Evolutionary conservation across 2,113 vertebrate species (phyloP).

Genomic region (Neogale vison): DNA sequence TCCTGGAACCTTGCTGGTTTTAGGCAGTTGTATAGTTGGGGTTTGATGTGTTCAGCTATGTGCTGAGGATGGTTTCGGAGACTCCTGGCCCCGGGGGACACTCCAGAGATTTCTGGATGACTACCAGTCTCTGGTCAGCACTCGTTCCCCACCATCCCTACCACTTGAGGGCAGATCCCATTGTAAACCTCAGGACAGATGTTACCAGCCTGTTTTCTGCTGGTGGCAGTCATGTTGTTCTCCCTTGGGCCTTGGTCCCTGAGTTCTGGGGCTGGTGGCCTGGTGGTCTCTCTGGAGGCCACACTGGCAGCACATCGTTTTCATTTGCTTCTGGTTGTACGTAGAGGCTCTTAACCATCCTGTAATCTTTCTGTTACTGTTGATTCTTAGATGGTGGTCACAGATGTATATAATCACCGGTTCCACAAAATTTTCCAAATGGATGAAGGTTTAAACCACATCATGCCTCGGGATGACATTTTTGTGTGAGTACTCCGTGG

Average conservation of each 20-base stretch:
- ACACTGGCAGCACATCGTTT: fast-evolving
- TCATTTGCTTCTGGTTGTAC: not conserved
- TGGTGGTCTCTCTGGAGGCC: not conserved
- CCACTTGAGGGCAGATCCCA: not conserved
- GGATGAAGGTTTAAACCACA: conserved; percentile 95
- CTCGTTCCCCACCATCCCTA: not conserved
- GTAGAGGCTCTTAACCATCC: not conserved
- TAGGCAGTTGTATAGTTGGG: not conserved
- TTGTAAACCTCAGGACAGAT: not conserved
- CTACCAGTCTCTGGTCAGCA: not conserved
- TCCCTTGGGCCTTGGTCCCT: not conserved
- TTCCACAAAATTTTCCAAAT: conserved; percentile 97
- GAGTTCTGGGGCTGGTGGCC: not conserved
- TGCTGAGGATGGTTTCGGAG: not conserved
- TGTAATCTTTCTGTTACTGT: conserved; percentile 51
- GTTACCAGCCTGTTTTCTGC: not conserved
- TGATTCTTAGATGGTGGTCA: conserved; percentile 94
- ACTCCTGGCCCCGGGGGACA: not conserved
- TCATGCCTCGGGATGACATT: conserved; percentile 97
- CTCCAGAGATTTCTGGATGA: not conserved
- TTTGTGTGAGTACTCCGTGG: conserved; percentile 91
- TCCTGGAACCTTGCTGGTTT: not conserved
- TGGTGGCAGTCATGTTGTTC: not conserved
- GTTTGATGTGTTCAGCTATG: not conserved
- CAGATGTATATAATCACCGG: conserved; percentile 97